Evolutionary conservation across 2,888 invertebrate species (phyloP).

Genomic region (Monopis laevigella): DNA sequence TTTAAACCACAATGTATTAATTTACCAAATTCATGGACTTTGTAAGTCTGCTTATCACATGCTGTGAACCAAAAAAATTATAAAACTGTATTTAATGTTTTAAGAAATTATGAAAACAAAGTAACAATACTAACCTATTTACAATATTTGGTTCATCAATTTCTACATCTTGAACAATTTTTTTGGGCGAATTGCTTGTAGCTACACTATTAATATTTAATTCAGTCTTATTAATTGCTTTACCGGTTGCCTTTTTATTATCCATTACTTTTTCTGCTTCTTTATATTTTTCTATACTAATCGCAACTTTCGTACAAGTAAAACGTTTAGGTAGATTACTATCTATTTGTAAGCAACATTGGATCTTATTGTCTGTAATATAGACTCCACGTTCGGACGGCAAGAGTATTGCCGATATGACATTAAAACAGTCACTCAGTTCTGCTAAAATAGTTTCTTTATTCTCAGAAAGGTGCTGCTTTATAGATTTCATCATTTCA

Average conservation of each 20-base stretch:
- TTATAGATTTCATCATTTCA: constrained; percentile 79
- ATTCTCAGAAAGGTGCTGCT: constrained; percentile 48
- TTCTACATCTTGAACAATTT: constrained; percentile 33
- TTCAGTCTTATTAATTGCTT: constrained; percentile 56
- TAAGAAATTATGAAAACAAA: background rate
- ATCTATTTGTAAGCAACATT: constrained; percentile 44
- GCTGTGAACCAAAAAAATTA: background rate
- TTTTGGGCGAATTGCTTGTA: constrained; percentile 41
- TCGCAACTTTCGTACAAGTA: constrained; percentile 67
- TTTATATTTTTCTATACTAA: constrained; percentile 70
- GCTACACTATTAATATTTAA: constrained; percentile 42
- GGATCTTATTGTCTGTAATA: constrained; percentile 51
- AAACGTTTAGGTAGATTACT: constrained; percentile 72
- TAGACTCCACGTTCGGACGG: constrained; percentile 63
- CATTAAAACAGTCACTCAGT: constrained; percentile 64
- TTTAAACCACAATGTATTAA: too few species aligned
- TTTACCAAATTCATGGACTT: too few species aligned
- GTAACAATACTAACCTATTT: constrained; percentile 36
- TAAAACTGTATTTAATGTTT: constrained; percentile 3
- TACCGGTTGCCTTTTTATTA: constrained; percentile 37
- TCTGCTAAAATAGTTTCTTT: constrained; percentile 59
- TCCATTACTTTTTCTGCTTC: constrained; percentile 37
- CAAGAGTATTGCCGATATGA: constrained; percentile 61
- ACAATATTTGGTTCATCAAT: constrained; percentile 37
- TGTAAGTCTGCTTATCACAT: too few species aligned